Percentiles rank a stretch among this genome's conserved stretches.
Conservation (phyloP, 2,113 vertebrate genomes). For the Zapornia atra region DNA sequence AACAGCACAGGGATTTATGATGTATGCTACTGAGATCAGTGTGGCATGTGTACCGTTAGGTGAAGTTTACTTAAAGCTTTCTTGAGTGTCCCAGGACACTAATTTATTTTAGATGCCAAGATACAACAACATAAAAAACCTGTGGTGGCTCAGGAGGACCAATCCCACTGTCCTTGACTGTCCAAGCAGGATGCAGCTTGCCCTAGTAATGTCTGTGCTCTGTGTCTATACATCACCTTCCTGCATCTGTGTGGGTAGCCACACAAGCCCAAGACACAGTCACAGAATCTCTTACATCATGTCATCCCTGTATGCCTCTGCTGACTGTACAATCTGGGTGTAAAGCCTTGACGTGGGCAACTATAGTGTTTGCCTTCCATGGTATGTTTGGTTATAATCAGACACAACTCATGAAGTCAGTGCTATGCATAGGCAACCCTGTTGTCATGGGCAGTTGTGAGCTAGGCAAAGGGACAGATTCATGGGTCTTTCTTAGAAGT, state of each 20-base stretch:
- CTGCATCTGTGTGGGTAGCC: neutral
- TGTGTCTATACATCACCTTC: fast-evolving
- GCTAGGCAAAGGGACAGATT: neutral
- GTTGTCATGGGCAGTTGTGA: neutral
- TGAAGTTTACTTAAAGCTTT: neutral
- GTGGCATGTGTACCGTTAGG: neutral
- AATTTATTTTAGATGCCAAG: neutral
- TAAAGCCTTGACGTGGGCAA: neutral
- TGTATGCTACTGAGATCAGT: neutral
- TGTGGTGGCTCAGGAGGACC: neutral
- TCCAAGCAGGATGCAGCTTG: neutral
- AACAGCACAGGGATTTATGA: neutral
- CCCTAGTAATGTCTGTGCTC: neutral
- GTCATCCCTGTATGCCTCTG: neutral
- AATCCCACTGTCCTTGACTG: neutral
- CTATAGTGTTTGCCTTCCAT: neutral
- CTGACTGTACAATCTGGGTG: neutral
- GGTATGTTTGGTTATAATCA: neutral
- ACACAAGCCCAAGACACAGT: neutral
- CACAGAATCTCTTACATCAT: neutral
- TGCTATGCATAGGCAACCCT: neutral
- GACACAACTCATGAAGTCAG: neutral
- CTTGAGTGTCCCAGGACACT: neutral
- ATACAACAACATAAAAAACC: neutral
- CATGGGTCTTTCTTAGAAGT: neutral